Base-by-base conservation (phyloP, 2,888 invertebrate species). In the Cancer borealis region DNA sequence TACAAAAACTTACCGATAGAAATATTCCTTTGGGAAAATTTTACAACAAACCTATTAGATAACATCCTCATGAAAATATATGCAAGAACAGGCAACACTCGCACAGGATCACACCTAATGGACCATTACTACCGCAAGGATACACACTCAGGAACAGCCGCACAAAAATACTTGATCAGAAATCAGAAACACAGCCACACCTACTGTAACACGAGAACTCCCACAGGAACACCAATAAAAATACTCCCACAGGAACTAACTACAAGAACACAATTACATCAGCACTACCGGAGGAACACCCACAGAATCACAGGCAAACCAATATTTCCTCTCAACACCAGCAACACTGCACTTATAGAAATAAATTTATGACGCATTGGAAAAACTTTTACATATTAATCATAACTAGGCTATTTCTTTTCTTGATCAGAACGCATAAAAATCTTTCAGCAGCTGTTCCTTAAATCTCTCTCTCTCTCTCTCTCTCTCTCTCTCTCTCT, bases 401-500 rank as follows among this genome's bases (percentile, higher is more conserved):
- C 39, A 39, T 39, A 39, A 39, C 3, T 12, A 54, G 14, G 14
- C 14, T 89, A 49, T 26, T 46, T n/a, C 14, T 88, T n/a, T 73
- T 73, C 4, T 73, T n/a, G 8, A 21, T n/a, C 73, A 12, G 17
- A 54, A 17, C 3, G 0, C 54, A 54, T 12, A 54, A 12, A 17
- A 54, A 54, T 10, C 12, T 54, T 54, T 54, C 54, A 54, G 17
- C 12, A 17, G 14, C 2, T 54, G 14, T 54, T 17, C 17, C 10
- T 54, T 12, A 49, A 49, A 49, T 26, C 46, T 60, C n/a, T n/a
- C 10, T 17, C 47, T 84, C 79, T n/a, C 1, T 30, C 8, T 73
- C 21, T 47, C 39, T 46, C 73, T 46, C 73, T 92, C 73, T 30
- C 26, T 54, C 54, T 91, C 39, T 73, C 73, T 47, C 30, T 92